Base-by-base conservation (phyloP, 2,113 vertebrate genomes). In the Cephalophus harveyi region DNA sequence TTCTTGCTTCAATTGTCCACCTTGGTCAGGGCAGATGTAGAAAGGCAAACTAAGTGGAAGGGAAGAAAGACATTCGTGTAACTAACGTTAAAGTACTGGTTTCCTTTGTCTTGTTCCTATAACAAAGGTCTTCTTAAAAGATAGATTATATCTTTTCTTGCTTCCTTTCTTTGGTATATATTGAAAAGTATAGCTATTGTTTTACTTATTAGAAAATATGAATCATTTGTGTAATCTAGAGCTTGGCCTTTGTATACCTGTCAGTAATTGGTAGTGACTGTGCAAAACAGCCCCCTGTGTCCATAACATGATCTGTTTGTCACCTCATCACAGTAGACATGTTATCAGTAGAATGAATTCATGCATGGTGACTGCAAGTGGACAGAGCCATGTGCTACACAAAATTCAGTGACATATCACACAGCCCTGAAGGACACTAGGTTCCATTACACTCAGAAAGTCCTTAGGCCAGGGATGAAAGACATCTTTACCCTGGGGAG, bases 241-340 rank as follows among this genome's bases (percentile, higher is more conserved):
- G 1, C 28, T 50, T 6, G 55, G 7, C 27, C 28, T 43, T n/a
- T 81, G 10, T 13, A 57, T 33, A 48, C 2, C 2, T 52, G 27
- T n/a, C 13, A 2, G 14, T 1, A 52, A 33, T 46, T 25, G 50
- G 8, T 40, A 91, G 4, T 17, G 13, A 21, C 40, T 40, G 4
- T 25, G 23, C 55, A 50, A 85, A n/a, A n/a, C 17, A 14, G 30
- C 48, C n/a, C 10, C n/a, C 27, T 23, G 52, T 17, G 21, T 60
- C 36, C 30, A 9, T n/a, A 19, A 11, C 3, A 11, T 23, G 3
- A 5, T 25, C 1, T 28, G 2, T 50, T 9, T n/a, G 11, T 23
- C 30, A 12, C 1, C 25, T 67, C 13, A 16, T 78, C n/a, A 46
- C 1, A 48, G 5, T 33, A 30, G 2, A 62, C 1, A 6, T 52